phyloP scores from a whole-genome alignment of 2,113 vertebrate genomes.

The Muscicapa adusta region DNA sequence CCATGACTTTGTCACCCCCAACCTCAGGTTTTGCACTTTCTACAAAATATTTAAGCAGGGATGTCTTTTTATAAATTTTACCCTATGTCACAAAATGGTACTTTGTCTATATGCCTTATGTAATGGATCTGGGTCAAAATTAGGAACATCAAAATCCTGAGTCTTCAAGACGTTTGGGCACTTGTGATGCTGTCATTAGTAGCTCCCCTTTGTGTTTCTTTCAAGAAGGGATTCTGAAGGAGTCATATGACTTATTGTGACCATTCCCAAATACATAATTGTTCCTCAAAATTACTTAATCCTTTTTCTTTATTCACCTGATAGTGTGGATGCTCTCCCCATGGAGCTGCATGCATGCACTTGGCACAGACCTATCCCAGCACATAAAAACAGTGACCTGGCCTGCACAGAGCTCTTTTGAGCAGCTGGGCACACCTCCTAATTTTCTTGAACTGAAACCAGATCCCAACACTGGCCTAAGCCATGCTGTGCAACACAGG shows the following conservation, averaged over 20 bases:
- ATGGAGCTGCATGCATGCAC: accelerated
- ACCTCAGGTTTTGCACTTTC: not conserved
- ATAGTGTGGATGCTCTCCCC: not conserved
- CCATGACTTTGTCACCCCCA: not conserved
- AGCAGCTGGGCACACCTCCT: not conserved
- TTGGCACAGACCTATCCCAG: not conserved
- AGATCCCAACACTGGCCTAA: not conserved
- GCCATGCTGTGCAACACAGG: accelerated
- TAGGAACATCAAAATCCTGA: not conserved
- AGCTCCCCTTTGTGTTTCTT: conserved; percentile 27
- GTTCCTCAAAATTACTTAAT: not conserved
- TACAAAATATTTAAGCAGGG: not conserved
- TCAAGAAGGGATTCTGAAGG: conserved; percentile 29
- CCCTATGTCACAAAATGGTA: not conserved
- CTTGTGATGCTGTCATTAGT: not conserved
- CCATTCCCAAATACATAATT: not conserved
- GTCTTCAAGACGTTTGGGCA: not conserved
- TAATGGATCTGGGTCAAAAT: not conserved
- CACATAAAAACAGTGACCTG: not conserved
- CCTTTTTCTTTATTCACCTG: not conserved
- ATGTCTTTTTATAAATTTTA: not conserved
- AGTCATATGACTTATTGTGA: not conserved
- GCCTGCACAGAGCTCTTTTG: not conserved
- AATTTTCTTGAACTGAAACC: not conserved
- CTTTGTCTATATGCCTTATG: not conserved